Evolutionary conservation across 2,797 vertebrate species (phyloP).

Genomic region (Mormyrus proboscirostris): DNA sequence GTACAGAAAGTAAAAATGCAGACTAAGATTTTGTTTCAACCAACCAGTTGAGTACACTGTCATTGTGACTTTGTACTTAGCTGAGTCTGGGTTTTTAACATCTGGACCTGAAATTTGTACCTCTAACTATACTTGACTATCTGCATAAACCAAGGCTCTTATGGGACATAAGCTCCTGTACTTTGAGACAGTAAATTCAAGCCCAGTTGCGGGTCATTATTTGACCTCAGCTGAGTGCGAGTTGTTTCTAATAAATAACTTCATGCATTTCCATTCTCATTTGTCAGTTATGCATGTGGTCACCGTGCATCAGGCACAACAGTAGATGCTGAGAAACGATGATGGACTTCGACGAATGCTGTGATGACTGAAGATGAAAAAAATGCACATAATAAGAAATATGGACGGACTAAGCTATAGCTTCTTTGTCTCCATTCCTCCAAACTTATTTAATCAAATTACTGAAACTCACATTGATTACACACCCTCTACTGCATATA

Average conservation of each 20-base stretch:
- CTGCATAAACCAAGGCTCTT: not conserved
- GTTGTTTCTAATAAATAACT: not conserved
- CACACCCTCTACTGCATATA: not conserved
- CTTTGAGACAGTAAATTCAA: constrained; percentile 17
- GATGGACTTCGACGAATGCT: not conserved
- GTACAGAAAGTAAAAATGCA: not conserved
- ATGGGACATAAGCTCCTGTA: not conserved
- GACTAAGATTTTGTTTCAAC: not conserved
- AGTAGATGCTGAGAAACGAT: not conserved
- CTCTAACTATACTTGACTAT: not conserved
- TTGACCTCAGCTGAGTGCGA: not conserved
- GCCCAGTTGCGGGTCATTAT: not conserved
- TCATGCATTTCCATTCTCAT: not conserved
- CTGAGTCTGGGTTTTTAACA: not conserved
- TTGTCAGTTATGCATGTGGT: not conserved
- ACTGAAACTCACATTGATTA: not conserved
- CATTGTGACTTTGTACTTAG: not conserved
- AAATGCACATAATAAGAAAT: not conserved
- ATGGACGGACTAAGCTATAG: not conserved
- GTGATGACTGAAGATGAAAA: not conserved
- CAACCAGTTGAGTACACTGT: not conserved
- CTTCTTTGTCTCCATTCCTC: not conserved
- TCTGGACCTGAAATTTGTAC: not conserved
- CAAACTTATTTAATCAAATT: not conserved
- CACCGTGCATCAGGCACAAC: not conserved